Evolutionary conservation across 2,113 vertebrate genomes (phyloP).

Genomic region (Neomonachus schauinslandi): DNA sequence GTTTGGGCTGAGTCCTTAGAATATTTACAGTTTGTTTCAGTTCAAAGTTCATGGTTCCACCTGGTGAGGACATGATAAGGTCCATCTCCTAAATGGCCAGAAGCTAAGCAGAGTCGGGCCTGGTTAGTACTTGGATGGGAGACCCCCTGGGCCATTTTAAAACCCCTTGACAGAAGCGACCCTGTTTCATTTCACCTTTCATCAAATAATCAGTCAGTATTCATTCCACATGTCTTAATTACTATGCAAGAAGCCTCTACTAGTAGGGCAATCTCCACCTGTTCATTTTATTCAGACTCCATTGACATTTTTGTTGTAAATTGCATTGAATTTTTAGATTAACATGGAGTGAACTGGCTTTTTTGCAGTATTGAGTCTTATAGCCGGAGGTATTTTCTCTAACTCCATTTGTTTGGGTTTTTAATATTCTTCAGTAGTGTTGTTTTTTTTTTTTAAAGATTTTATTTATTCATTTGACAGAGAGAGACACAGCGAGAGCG

Average conservation of each 20-base stretch:
- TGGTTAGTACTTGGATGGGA: too few relatives aligned
- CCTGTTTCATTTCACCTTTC: not conserved
- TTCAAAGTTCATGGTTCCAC: not conserved
- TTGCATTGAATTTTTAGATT: constrained; percentile 9
- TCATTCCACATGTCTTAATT: not conserved
- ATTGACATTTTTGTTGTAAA: not conserved
- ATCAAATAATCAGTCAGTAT: not conserved
- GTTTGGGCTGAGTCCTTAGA: not conserved
- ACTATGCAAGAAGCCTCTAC: not conserved
- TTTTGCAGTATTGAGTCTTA: not conserved
- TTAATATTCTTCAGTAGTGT: not conserved
- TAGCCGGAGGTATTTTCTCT: not conserved
- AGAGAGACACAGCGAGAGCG: too few relatives aligned
- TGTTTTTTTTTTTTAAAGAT: not conserved
- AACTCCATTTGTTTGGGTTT: not conserved
- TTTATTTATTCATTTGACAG: too few relatives aligned
- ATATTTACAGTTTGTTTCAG: not conserved
- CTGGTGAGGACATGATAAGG: not conserved
- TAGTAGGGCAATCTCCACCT: not conserved
- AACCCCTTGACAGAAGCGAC: too few relatives aligned
- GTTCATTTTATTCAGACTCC: not conserved
- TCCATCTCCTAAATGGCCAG: not conserved
- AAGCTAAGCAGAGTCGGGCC: too few relatives aligned
- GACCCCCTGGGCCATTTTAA: not conserved
- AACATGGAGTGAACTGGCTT: not conserved